A percentile compares a stretch with the other conserved stretches of the same genome.
Evolutionary conservation across 2,797 vertebrate species (phyloP).

Genomic region (Aselliscus stoliczkanus): DNA sequence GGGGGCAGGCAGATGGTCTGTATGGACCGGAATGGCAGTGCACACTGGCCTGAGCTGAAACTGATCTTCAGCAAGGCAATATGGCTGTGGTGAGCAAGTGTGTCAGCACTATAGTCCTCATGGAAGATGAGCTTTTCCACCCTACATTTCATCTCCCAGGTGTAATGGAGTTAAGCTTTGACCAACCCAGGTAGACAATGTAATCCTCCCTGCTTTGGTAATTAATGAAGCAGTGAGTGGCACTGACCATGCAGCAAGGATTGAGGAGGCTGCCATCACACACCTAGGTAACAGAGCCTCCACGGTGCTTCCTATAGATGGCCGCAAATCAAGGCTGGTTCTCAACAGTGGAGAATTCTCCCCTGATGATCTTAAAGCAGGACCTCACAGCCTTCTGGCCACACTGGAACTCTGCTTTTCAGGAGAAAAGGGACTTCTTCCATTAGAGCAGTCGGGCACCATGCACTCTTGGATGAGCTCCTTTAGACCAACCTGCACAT

Average conservation of each 20-base stretch:
- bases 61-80: constrained; percentile 93
- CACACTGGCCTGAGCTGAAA: constrained; percentile 80
- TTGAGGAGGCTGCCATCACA: constrained; percentile 94
- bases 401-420: constrained; percentile 77
- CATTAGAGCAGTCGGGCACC: constrained; percentile 33
- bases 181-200: constrained; percentile 85
- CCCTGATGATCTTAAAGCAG: constrained; percentile 89
- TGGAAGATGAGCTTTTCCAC: constrained; percentile 88
- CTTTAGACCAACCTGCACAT: constrained; percentile 62
- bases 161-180: constrained; percentile 62
- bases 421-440: neutral
- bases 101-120: constrained; percentile 70
- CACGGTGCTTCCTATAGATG: constrained; percentile 78
- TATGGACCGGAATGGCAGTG: constrained; percentile 82
- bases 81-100: constrained; percentile 86
- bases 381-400: constrained; percentile 82
- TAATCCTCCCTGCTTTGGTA: neutral
- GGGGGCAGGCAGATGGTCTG: constrained; percentile 91
- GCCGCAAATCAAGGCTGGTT: constrained; percentile 92
- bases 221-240: constrained; percentile 91
- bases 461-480: constrained; percentile 37
- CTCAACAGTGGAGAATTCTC: constrained; percentile 82
- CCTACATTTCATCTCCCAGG: constrained; percentile 77
- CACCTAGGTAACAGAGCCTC: constrained; percentile 60
- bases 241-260: constrained; percentile 93